Evolutionary conservation across 2,797 vertebrate species (phyloP).

Genomic region (Scolopax bukidnonensis): DNA sequence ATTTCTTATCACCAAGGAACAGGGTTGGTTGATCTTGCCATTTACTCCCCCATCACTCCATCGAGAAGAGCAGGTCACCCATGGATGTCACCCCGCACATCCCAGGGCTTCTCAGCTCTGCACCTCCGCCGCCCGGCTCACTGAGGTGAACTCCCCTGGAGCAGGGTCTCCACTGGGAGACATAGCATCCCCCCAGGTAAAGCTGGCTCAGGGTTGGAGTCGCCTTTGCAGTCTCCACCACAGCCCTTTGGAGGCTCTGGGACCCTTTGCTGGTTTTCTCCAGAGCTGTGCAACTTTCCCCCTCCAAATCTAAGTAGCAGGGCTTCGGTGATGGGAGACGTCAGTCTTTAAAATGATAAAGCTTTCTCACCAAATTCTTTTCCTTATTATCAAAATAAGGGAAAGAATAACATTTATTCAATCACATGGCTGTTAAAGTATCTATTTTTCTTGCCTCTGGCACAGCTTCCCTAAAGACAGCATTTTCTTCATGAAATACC

Average conservation of each 20-base stretch:
- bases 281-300: neutral
- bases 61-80: neutral
- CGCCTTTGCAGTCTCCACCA: neutral
- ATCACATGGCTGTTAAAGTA: neutral
- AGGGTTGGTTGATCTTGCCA: neutral
- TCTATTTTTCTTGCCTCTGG: neutral
- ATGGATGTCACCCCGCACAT: accelerated
- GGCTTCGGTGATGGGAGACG: neutral
- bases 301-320: accelerated
- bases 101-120: neutral
- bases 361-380: neutral
- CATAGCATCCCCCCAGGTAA: neutral
- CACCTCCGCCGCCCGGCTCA: accelerated
- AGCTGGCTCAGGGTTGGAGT: accelerated
- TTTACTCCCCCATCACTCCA: neutral
- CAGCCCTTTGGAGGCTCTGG: accelerated
- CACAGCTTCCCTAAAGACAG: neutral
- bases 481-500: slow-evolving; percentile 8
- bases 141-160: accelerated
- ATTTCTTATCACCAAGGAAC: neutral
- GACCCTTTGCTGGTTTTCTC: neutral
- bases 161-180: neutral
- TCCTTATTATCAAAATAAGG: neutral
- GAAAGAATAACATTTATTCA: slow-evolving; percentile 24
- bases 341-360: neutral